Evolutionary conservation across 2,888 invertebrate species (phyloP).

Genomic region (Polyploca ridens): DNA sequence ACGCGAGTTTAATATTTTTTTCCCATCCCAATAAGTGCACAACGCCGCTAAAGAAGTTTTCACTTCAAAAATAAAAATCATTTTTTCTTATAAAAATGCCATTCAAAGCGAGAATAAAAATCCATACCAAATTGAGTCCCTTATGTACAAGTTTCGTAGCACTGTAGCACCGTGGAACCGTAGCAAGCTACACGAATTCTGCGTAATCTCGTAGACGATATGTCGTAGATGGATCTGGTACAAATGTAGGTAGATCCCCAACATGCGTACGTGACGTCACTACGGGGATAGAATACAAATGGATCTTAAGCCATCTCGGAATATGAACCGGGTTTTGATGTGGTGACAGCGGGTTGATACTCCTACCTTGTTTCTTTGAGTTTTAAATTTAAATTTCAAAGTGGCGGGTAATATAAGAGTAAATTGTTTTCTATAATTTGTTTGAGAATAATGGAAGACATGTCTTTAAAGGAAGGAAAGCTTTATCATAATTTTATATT

Average conservation of each 20-base stretch:
- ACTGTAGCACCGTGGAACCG: not conserved
- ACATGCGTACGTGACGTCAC: constrained; percentile 6
- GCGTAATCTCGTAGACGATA: constrained; percentile 1
- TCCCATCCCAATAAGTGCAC: no score
- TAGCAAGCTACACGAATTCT: constrained; percentile 4
- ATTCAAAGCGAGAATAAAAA: not conserved
- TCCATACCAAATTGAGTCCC: not conserved
- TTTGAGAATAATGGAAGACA: no score
- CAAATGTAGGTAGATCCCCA: not conserved
- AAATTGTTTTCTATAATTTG: not conserved
- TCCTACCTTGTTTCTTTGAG: not conserved
- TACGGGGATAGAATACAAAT: not conserved
- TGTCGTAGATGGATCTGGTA: not conserved
- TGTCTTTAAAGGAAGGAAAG: no score
- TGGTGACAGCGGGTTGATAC: constrained; percentile 3
- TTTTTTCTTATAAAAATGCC: no score
- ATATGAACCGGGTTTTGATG: constrained; percentile 2
- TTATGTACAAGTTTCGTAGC: not conserved
- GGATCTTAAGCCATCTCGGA: not conserved
- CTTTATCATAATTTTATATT: no score
- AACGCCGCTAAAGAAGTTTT: no score
- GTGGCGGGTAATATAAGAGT: not conserved
- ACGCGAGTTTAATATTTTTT: no score
- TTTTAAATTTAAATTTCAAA: not conserved
- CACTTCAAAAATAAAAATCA: no score